Evolutionary conservation across 2,113 vertebrate species (phyloP).

Genomic region (Sylvilagus bachmani): DNA sequence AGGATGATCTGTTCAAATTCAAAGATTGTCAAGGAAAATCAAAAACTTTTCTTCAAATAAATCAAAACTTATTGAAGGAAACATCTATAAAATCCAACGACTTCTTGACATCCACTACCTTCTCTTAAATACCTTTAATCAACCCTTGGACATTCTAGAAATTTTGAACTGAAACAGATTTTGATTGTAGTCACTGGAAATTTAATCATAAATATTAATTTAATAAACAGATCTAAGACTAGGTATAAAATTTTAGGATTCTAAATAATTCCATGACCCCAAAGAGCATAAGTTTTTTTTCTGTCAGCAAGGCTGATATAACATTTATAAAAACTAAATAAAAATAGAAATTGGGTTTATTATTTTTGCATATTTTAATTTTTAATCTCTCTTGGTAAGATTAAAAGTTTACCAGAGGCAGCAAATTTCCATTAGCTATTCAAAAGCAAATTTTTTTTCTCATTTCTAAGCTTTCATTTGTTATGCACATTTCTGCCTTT

Average conservation of each 20-base stretch:
- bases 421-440: conserved; percentile 67
- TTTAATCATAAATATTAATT: conserved; percentile 77
- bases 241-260: conserved; percentile 79
- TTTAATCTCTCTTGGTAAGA: conserved; percentile 82
- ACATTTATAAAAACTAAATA: conserved; percentile 85
- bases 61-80: neutral
- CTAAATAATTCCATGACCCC: conserved; percentile 83
- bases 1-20: neutral
- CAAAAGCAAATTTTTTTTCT: conserved; percentile 45
- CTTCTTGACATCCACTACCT: neutral
- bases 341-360: conserved; percentile 81
- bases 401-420: conserved; percentile 65
- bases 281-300: conserved; percentile 80
- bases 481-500: neutral
- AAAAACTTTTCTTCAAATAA: neutral
- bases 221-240: conserved; percentile 78
- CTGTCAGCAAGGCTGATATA: conserved; percentile 71
- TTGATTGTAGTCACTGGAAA: conserved; percentile 73
- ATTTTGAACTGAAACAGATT: conserved; percentile 68
- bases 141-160: conserved; percentile 72
- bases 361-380: conserved; percentile 82
- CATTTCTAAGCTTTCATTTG: neutral
- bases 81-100: neutral
- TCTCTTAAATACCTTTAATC: neutral
- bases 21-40: neutral